Conservation (phyloP, 2,113 vertebrate genomes). For the Acrocephalus arundinaceus region DNA sequence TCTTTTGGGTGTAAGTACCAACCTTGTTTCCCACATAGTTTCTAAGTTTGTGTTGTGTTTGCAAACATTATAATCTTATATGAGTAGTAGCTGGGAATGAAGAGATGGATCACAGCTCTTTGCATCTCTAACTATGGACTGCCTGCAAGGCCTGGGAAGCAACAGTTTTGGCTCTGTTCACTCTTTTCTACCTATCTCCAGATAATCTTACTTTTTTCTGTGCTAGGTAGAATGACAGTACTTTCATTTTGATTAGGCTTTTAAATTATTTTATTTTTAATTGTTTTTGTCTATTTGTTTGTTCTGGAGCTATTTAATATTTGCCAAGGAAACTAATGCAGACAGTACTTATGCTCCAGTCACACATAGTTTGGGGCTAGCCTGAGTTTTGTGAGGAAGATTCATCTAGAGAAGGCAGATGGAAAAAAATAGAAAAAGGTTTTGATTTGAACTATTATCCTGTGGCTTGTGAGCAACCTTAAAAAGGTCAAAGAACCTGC, state of each 20-base stretch:
- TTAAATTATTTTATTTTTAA: not conserved
- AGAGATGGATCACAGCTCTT: not conserved
- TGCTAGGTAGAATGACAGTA: not conserved
- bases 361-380: not conserved
- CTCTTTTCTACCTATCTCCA: not conserved
- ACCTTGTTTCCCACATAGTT: constrained; percentile 25
- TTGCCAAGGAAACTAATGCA: not conserved
- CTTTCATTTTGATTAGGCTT: not conserved
- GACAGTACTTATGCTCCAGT: not conserved
- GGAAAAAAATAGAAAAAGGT: not conserved
- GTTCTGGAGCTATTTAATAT: not conserved
- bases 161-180: not conserved
- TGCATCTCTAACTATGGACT: not conserved
- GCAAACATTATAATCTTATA: not conserved
- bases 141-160: not conserved
- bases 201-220: not conserved
- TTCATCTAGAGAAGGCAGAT: not conserved
- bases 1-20: constrained; percentile 16
- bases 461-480: not conserved
- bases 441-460: not conserved
- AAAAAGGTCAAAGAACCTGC: not conserved
- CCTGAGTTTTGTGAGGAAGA: not conserved
- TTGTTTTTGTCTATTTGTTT: not conserved
- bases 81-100: not conserved
- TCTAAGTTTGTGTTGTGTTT: constrained; percentile 18